These are phyloP conservation scores for Zaprionus bogoriensis DNA, from an alignment of 2,888 invertebrate species.

Conservation along the genomic window DNA sequence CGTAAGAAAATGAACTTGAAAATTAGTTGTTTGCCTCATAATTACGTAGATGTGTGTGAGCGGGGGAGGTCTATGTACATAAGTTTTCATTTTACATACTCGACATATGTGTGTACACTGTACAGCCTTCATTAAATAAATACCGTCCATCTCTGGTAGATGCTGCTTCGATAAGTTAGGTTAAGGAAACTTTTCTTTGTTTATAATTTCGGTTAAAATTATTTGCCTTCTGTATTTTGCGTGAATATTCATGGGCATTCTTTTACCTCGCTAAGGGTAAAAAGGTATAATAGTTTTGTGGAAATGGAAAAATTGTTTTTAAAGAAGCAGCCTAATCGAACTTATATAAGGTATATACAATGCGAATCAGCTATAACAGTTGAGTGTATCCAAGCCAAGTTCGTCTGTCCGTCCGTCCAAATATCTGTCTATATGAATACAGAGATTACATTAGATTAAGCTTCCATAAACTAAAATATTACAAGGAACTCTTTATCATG, in stretches of 20 bases:
- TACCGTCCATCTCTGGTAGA: conserved; percentile 54
- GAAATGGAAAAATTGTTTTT: conserved; percentile 18
- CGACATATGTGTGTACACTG: conserved; percentile 20
- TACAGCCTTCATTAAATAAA: conserved; percentile 1
- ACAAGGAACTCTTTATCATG: too few species aligned
- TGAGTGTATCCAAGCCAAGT: too few species aligned
- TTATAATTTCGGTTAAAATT: conserved; percentile 63
- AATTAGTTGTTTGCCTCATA: conserved; percentile 64
- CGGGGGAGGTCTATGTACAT: conserved; percentile 5
- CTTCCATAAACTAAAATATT: too few species aligned
- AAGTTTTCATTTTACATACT: background rate
- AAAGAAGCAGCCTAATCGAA: too few species aligned
- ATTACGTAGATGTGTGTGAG: conserved; percentile 32
- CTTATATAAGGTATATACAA: too few species aligned
- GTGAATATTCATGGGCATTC: background rate
- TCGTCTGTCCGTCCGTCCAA: too few species aligned
- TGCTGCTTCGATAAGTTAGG: conserved; percentile 60
- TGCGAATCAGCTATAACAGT: too few species aligned
- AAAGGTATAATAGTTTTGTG: too few species aligned
- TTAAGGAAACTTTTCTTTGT: conserved; percentile 48
- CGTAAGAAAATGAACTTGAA: conserved; percentile 75
- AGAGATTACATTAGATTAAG: too few species aligned
- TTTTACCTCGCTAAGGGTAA: background rate
- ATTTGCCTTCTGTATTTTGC: background rate
- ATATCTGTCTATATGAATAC: too few species aligned